Evolutionary conservation across 2,888 invertebrate genomes (phyloP).

Genomic region (Dicranocentrus wangi): DNA sequence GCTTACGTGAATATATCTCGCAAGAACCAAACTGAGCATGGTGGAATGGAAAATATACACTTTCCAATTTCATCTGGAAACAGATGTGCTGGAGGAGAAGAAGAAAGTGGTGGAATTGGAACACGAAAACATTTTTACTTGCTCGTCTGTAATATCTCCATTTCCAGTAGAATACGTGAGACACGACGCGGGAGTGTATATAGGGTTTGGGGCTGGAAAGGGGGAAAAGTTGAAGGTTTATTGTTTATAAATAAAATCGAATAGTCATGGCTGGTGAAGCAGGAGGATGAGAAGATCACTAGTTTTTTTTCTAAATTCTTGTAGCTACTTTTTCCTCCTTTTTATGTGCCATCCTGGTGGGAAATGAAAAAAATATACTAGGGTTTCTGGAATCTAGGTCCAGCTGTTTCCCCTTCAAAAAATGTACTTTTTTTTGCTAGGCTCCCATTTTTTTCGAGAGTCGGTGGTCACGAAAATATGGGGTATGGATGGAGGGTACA

Average conservation of each 20-base stretch:
- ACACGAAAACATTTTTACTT: background rate
- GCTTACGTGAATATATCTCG: background rate
- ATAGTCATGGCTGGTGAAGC: constrained; percentile 8
- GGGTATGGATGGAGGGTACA: background rate
- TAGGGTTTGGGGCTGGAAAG: background rate
- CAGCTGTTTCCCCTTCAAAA: background rate
- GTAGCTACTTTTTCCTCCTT: background rate
- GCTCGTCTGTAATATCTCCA: background rate
- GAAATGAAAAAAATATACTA: background rate
- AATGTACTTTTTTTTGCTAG: background rate
- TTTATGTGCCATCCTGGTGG: background rate
- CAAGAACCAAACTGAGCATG: no score
- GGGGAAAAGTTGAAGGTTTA: background rate
- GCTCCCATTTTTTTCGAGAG: background rate
- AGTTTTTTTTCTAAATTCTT: background rate
- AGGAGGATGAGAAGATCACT: background rate
- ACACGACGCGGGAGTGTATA: background rate
- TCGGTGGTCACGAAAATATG: no score
- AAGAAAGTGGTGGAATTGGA: background rate
- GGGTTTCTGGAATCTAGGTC: background rate
- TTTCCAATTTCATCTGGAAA: background rate
- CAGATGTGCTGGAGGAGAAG: background rate
- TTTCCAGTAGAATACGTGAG: background rate
- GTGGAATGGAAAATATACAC: no score
- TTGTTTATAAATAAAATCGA: constrained; percentile 14